Conservation (phyloP, 2,797 vertebrate species). For the Buceros bicornis region DNA sequence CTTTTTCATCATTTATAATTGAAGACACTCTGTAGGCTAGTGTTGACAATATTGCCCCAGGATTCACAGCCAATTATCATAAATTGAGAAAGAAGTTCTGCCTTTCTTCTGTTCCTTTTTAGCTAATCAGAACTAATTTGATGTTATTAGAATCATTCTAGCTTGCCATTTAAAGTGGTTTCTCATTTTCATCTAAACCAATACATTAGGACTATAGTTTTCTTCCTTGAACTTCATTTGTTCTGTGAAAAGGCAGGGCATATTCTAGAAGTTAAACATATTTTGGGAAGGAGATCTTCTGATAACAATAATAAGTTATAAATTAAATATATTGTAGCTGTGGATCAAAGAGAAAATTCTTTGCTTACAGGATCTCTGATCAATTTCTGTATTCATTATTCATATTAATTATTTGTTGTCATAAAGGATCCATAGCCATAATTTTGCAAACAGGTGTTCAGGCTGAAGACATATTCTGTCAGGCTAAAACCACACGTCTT, state of each 20-base stretch:
- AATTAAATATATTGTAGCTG: background rate
- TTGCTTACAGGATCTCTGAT: conserved; percentile 34
- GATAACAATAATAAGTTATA: background rate
- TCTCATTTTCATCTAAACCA: conserved; percentile 1
- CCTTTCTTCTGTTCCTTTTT: conserved; percentile 17
- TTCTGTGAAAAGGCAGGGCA: background rate
- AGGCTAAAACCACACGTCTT: background rate
- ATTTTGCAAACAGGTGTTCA: background rate
- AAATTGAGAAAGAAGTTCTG: conserved; percentile 1
- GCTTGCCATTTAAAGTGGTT: background rate
- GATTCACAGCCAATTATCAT: background rate
- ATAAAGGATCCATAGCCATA: background rate
- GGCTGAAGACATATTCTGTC: background rate
- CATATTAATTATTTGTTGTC: conserved; percentile 34
- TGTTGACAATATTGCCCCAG: background rate
- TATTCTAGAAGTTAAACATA: conserved; percentile 5
- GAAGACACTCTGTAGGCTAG: background rate
- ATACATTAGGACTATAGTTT: background rate
- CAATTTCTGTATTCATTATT: conserved; percentile 40
- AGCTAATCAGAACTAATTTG: conserved; percentile 51
- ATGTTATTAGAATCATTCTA: conserved; percentile 12
- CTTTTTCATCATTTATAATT: conserved; percentile 1
- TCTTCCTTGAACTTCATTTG: background rate
- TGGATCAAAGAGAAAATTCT: conserved; percentile 27
- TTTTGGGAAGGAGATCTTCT: conserved; percentile 8